phyloP scores from a whole-genome alignment of 2,797 vertebrate genomes.

The Serranus cabrilla region DNA sequence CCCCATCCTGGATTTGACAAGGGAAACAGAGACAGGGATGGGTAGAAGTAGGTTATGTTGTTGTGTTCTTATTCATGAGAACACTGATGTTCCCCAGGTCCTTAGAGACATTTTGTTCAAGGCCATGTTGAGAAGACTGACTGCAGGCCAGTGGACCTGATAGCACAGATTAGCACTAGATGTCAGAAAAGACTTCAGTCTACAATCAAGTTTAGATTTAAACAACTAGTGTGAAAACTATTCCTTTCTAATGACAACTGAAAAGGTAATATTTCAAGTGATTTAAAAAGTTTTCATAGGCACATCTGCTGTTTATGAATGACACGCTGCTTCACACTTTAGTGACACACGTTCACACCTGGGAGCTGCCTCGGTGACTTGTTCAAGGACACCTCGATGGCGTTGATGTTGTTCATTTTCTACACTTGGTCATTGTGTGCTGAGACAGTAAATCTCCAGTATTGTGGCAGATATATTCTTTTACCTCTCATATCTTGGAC shows the following conservation, averaged over 20 bases:
- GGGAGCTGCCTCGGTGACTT: conserved; percentile 45
- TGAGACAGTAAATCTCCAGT: conserved; percentile 51
- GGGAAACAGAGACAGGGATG: conserved; percentile 63
- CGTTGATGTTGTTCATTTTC: conserved; percentile 60
- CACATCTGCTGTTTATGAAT: conserved; percentile 54
- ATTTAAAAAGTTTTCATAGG: conserved; percentile 18
- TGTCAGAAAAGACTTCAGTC: conserved; percentile 29
- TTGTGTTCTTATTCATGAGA: conserved; percentile 79
- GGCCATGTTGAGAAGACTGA: conserved; percentile 71
- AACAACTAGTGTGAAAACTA: background rate
- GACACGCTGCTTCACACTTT: conserved; percentile 63
- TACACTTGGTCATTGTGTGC: conserved; percentile 60
- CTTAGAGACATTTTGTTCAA: conserved; percentile 83
- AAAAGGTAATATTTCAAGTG: background rate
- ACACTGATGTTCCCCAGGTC: conserved; percentile 75
- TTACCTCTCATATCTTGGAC: conserved; percentile 64
- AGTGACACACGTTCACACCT: conserved; percentile 68
- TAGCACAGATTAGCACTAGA: conserved; percentile 73
- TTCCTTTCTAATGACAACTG: background rate
- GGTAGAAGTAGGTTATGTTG: conserved; percentile 81
- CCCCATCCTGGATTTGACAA: conserved; percentile 57
- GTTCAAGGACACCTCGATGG: conserved; percentile 69
- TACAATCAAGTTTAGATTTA: background rate
- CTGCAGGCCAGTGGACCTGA: conserved; percentile 66
- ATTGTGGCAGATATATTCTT: conserved; percentile 69